Conservation (phyloP, 2,888 invertebrate genomes). For the Toxonevra muliebris region DNA sequence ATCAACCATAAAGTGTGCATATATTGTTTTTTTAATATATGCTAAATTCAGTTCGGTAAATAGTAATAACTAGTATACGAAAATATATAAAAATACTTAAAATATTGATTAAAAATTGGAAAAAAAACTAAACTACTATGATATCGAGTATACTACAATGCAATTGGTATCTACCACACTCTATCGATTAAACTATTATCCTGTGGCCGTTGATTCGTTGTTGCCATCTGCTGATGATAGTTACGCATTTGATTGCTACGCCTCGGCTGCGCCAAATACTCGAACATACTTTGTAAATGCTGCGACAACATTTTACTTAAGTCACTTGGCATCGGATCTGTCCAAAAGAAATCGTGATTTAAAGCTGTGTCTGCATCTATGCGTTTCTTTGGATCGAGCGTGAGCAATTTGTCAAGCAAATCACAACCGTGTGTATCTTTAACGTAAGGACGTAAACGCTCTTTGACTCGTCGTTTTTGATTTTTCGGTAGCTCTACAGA, state of each 20-base stretch:
- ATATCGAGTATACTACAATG: too few species aligned
- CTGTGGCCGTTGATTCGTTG: constrained; percentile 69
- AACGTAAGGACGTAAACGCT: constrained; percentile 86
- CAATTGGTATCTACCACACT: constrained; percentile 71
- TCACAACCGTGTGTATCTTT: constrained; percentile 93
- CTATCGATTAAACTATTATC: constrained; percentile 88
- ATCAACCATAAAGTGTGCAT: too few species aligned
- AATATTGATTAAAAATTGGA: too few species aligned
- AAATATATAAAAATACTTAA: too few species aligned
- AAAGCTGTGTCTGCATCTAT: constrained; percentile 91
- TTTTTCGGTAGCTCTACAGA: constrained; percentile 88
- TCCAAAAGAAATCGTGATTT: constrained; percentile 99
- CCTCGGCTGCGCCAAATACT: constrained; percentile 84
- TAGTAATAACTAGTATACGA: too few species aligned
- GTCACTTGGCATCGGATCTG: constrained; percentile 94
- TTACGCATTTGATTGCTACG: constrained; percentile 76
- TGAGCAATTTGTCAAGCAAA: constrained; percentile 88
- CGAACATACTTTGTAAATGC: constrained; percentile 93
- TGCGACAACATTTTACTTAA: constrained; percentile 91
- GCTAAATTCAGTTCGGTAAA: too few species aligned
- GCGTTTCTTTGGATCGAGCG: constrained; percentile 89
- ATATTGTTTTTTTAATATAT: too few species aligned
- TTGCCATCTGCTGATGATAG: constrained; percentile 71
- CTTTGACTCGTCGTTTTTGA: constrained; percentile 86
- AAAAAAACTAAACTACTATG: too few species aligned